These are phyloP conservation scores for Lamellibrachia luymesi DNA, from an alignment of 1,140 invertebrate genomes.

Conservation along the genomic window DNA sequence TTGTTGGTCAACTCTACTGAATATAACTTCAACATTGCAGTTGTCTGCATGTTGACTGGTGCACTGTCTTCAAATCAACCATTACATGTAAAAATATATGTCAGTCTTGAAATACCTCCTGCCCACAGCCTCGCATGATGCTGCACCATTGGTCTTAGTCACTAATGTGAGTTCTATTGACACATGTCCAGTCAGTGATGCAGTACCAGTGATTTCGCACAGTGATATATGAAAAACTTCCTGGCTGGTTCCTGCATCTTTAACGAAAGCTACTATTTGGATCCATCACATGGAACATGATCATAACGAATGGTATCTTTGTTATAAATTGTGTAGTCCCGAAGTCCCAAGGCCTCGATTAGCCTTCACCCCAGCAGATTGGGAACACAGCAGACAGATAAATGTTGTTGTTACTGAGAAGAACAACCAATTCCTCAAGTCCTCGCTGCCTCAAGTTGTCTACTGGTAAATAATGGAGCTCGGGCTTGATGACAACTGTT, in stretches of 20 bases:
- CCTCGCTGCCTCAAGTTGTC: background rate
- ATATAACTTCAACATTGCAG: background rate
- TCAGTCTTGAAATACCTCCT: background rate
- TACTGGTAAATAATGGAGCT: background rate
- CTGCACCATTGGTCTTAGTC: background rate
- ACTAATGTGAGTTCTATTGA: background rate
- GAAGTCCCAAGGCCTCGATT: background rate
- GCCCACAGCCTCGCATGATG: background rate
- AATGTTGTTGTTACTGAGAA: background rate
- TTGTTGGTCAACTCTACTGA: background rate
- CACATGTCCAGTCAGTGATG: background rate
- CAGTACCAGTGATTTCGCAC: background rate
- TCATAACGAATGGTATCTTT: background rate
- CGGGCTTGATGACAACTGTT: background rate
- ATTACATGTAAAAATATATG: background rate
- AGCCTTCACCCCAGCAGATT: background rate
- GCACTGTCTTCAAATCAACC: background rate
- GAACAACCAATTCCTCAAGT: background rate
- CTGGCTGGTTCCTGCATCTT: background rate
- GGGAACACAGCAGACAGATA: background rate
- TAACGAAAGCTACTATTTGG: background rate
- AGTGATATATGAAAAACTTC: background rate
- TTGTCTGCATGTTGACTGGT: background rate
- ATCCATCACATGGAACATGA: background rate
- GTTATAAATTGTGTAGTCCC: background rate